phyloP scores from a whole-genome alignment of 2,888 invertebrate genomes.

The Fragum sueziense region DNA sequence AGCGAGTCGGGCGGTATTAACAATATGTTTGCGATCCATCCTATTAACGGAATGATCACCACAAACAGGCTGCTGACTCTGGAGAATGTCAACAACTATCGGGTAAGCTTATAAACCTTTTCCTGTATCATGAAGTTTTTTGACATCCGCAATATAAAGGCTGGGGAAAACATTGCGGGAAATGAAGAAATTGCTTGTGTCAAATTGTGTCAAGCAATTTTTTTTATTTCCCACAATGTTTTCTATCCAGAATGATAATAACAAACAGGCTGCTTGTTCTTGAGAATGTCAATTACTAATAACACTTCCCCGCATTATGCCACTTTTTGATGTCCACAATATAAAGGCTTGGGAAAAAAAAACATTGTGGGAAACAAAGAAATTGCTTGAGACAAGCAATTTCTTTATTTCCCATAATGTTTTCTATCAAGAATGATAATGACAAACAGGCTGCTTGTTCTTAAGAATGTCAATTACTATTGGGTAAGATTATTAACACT shows the following conservation, averaged over 20 bases:
- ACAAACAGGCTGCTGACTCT: conserved; percentile 89
- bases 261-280: no score
- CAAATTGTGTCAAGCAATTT: no score
- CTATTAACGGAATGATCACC: conserved; percentile 88
- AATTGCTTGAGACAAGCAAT: not conserved
- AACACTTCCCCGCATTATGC: not conserved
- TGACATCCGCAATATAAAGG: no score
- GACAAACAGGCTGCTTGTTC: no score
- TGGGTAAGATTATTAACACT: no score
- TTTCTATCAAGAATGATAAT: no score
- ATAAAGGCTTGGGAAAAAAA: no score
- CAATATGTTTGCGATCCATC: conserved; percentile 94
- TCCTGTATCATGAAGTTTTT: not conserved
- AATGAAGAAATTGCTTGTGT: not conserved
- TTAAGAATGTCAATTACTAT: no score
- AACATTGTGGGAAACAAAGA: not conserved
- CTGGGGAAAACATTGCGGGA: not conserved
- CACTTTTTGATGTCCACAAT: not conserved
- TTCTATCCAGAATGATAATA: no score
- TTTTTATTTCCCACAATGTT: not conserved
- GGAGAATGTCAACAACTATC: conserved; percentile 56
- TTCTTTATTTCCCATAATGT: not conserved
- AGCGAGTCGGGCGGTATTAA: conserved; percentile 83
- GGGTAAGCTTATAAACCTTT: conserved; percentile 41
- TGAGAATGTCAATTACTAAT: no score